A percentile compares a stretch with the other conserved stretches of the same genome.
Conservation (phyloP, 2,797 vertebrate genomes). For the Austrolebias charrua region DNA sequence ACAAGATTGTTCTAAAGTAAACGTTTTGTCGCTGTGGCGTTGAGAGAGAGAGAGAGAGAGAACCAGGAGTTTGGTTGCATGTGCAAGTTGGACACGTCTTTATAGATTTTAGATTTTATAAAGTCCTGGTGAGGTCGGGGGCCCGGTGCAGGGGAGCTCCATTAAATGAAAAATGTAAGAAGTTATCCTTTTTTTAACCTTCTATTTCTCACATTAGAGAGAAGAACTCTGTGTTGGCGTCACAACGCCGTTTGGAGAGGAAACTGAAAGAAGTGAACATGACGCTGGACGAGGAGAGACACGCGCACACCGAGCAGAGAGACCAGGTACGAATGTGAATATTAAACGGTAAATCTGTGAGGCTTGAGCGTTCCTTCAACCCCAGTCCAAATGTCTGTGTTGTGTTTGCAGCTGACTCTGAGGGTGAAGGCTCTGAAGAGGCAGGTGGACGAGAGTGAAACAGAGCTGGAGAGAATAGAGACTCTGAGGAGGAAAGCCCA, state of each 20-base stretch:
- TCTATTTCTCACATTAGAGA: slow-evolving; percentile 71
- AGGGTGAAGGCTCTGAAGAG: slow-evolving; percentile 94
- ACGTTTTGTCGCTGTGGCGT: too few relatives aligned
- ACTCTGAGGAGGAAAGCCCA: slow-evolving; percentile 85
- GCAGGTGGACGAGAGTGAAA: slow-evolving; percentile 94
- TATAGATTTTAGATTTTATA: too few relatives aligned
- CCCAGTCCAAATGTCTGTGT: not conserved
- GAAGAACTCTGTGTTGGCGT: slow-evolving; percentile 82
- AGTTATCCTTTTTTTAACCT: too few relatives aligned
- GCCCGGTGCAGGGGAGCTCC: too few relatives aligned
- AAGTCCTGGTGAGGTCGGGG: too few relatives aligned
- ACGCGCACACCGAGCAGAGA: slow-evolving; percentile 88
- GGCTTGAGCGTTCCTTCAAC: too few relatives aligned
- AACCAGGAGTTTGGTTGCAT: too few relatives aligned
- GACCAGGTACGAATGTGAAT: slow-evolving; percentile 82
- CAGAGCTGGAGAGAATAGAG: slow-evolving; percentile 90
- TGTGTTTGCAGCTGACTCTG: slow-evolving; percentile 81
- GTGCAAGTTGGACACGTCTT: too few relatives aligned
- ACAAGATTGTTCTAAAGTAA: too few relatives aligned
- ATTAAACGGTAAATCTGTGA: not conserved
- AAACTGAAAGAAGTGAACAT: slow-evolving; percentile 93
- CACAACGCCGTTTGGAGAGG: slow-evolving; percentile 89
- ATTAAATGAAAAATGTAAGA: not conserved
- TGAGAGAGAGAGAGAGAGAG: too few relatives aligned
- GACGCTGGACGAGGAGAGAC: slow-evolving; percentile 90